Conservation (phyloP, 1,140 invertebrate genomes). For the Drosophila kikkawai region DNA sequence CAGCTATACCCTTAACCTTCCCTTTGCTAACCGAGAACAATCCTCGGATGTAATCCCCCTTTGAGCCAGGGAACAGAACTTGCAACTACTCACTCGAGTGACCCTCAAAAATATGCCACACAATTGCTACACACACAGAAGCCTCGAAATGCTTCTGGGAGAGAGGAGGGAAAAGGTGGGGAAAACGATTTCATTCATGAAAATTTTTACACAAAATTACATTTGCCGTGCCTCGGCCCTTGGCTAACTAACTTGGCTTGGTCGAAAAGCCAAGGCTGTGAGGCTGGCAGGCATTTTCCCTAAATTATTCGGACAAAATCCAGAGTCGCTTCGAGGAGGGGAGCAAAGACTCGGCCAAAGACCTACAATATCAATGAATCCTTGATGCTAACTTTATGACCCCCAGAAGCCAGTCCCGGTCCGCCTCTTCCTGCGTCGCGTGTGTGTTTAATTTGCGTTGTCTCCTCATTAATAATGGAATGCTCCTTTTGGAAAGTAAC, state of each 20-base stretch:
- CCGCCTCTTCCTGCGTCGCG: constrained; percentile 20
- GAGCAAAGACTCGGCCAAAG: constrained; percentile 8
- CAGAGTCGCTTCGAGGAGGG: background rate
- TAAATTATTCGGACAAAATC: constrained; percentile 57
- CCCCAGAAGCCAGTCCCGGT: constrained; percentile 6
- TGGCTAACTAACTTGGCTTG: constrained; percentile 53
- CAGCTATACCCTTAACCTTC: background rate
- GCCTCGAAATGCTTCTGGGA: constrained; percentile 2
- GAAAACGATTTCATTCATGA: constrained; percentile 79
- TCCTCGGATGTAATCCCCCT: constrained; percentile 13
- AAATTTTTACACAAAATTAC: constrained; percentile 77
- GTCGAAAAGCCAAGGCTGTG: constrained; percentile 44
- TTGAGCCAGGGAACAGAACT: constrained; percentile 3
- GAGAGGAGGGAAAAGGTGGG: constrained; percentile 1
- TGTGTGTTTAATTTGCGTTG: constrained; percentile 76
- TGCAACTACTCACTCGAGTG: constrained; percentile 60
- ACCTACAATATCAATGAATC: constrained; percentile 50
- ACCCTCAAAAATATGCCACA: constrained; percentile 70
- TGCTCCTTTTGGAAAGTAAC: constrained; percentile 54
- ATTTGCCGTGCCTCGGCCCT: constrained; percentile 40
- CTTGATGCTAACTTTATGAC: constrained; percentile 42
- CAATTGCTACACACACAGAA: constrained; percentile 64
- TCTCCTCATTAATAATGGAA: constrained; percentile 77
- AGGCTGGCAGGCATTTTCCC: constrained; percentile 55
- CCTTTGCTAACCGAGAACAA: constrained; percentile 31